These are phyloP conservation scores for Takifugu ocellatus DNA, from an alignment of 2,797 vertebrate genomes.

Conservation along the genomic window DNA sequence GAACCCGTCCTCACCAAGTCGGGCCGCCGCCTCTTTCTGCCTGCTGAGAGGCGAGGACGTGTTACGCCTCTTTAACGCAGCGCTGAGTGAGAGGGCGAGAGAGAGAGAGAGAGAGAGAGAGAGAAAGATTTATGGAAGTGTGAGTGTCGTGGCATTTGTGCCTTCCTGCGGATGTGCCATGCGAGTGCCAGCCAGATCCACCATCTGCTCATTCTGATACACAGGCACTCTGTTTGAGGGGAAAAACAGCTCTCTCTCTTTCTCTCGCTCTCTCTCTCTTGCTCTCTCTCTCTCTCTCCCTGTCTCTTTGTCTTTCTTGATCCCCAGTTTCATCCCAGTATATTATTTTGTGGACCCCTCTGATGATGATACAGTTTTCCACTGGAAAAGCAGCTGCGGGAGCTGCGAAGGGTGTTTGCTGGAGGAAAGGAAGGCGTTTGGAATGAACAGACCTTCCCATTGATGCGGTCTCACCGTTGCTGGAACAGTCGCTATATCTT, in stretches of 20 bases:
- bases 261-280: slow-evolving; percentile 16
- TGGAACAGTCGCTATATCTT: too few species aligned
- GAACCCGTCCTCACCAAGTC: slow-evolving; percentile 24
- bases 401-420: too few species aligned
- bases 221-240: slow-evolving; percentile 63
- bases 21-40: slow-evolving; percentile 25
- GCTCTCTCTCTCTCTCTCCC: slow-evolving; percentile 8
- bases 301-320: slow-evolving; percentile 4
- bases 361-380: too few species aligned
- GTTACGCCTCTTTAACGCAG: slow-evolving; percentile 55
- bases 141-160: slow-evolving; percentile 42
- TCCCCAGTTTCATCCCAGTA: too few species aligned
- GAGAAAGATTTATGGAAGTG: slow-evolving; percentile 1
- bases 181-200: slow-evolving; percentile 64
- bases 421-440: too few species aligned
- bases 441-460: too few species aligned
- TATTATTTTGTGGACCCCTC: too few species aligned
- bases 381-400: too few species aligned
- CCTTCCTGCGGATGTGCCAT: slow-evolving; percentile 71
- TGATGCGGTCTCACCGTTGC: too few species aligned
- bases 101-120: slow-evolving; percentile 25
- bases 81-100: slow-evolving; percentile 6
- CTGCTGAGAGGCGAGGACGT: slow-evolving; percentile 54
- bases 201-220: slow-evolving; percentile 76
- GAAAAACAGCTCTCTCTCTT: slow-evolving; percentile 42